Base-by-base conservation (phyloP, 2,797 vertebrate species). In the Chiloscyllium punctatum region DNA sequence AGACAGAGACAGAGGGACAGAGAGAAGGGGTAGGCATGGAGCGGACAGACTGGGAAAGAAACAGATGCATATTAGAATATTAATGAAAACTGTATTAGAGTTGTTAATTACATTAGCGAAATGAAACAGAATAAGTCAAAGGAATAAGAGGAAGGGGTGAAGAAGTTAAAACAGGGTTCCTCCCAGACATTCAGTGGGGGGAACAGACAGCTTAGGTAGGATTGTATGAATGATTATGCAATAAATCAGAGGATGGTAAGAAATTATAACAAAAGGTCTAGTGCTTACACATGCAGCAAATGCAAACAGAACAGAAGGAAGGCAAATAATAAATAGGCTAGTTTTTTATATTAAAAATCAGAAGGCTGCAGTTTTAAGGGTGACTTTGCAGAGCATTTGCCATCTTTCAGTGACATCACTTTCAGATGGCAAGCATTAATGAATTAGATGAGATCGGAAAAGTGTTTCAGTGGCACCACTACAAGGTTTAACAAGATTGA, bases 271-370 rank as follows among this genome's bases (percentile, higher is more conserved):
- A 68, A 92, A 84, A 42, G 95, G 94, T 96, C 96, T 88, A 96
- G 97, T 96, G 96, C 96, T 96, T 96, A 97, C 94, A 96, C 97
- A 97, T 97, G 98, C 97, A 97, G 97, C 96, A 97, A 97, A 98
- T 96, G 62, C 95, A 86, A 96, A 96, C 95, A 96, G 96, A 96
- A 48, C 62, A 66, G 88, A 42, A 68, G 33, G 37, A 37, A 91
- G 62, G 62, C 96, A 95, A 96, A 96, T 96, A 91, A 96, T 97
- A 97, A 96, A 96, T 95, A 96, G 96, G 97, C 96, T 96, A 97
- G 90, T 21, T 68, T 62, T 92, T 92, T 51, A 42, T 69, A 25
- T 68, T 2, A 69, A 92, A 92, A 98, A 97, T 97, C 96, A 95
- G 95, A 96, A 96, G 96, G 96, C 96, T 95, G 96, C 96, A 96